A percentile compares a stretch with the other conserved stretches of the same genome.
Evolutionary conservation across 1,140 invertebrate species (phyloP).

Genomic region (Cyclina sinensis): DNA sequence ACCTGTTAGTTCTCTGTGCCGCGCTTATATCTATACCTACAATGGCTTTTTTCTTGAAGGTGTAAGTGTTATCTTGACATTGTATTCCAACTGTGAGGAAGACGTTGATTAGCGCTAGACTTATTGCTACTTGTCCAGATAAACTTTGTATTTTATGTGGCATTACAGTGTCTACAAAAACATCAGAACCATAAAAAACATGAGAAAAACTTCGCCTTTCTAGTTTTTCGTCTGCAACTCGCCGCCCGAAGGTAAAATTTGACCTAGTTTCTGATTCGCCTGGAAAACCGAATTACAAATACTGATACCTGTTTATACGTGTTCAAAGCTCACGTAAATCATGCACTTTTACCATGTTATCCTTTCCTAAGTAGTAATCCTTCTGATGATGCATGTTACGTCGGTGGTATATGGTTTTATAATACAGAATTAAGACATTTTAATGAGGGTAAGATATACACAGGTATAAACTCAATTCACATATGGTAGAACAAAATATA

Average conservation of each 20-base stretch:
- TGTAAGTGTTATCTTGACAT: too few species aligned
- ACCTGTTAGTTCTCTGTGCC: too few species aligned
- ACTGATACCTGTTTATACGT: neutral
- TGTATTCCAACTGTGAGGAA: too few species aligned
- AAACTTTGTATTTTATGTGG: too few species aligned
- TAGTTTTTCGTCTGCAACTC: neutral
- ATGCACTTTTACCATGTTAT: neutral
- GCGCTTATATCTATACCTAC: too few species aligned
- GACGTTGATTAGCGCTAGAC: too few species aligned
- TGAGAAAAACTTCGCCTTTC: too few species aligned
- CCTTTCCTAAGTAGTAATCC: neutral
- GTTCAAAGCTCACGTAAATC: neutral
- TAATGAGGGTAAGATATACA: constrained; percentile 17
- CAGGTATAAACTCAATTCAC: neutral
- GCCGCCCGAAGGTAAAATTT: neutral
- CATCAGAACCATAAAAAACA: too few species aligned
- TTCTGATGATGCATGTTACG: neutral
- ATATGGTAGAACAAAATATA: constrained; percentile 11
- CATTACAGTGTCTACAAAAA: too few species aligned
- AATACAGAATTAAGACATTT: neutral
- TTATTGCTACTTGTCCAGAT: too few species aligned
- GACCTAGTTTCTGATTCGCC: neutral
- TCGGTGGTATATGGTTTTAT: constrained; percentile 17
- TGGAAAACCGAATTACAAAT: neutral
- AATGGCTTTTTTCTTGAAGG: too few species aligned